Conservation (phyloP, 2,888 invertebrate species). For the Ryuthela nishihirai region DNA sequence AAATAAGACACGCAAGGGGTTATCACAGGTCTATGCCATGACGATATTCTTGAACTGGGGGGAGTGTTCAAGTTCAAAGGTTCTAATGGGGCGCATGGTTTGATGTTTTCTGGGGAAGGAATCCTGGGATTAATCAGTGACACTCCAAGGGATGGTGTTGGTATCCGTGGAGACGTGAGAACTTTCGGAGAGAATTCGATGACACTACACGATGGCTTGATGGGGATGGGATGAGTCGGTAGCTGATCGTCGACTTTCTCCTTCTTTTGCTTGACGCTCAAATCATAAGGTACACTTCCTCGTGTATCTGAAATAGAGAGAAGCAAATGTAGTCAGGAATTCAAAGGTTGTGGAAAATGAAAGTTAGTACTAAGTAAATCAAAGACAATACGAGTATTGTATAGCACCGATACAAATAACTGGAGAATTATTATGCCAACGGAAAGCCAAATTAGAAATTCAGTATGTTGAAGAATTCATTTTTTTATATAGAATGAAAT, state of each 20-base stretch:
- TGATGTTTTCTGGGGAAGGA: constrained; percentile 12
- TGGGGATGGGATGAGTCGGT: not conserved
- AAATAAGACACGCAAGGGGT: constrained; percentile 4
- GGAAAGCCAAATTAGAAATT: too few species aligned
- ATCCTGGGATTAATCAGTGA: constrained; percentile 7
- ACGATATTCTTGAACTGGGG: not conserved
- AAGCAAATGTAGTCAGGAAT: too few species aligned
- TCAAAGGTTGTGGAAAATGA: too few species aligned
- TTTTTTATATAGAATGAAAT: too few species aligned
- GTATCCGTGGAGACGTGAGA: constrained; percentile 1
- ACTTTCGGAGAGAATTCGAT: constrained; percentile 30
- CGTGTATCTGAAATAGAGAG: constrained; percentile 19
- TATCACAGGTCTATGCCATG: constrained; percentile 16
- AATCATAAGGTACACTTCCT: constrained; percentile 31
- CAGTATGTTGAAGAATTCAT: too few species aligned
- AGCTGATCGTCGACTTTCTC: constrained; percentile 2
- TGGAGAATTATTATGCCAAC: too few species aligned
- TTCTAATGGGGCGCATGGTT: constrained; percentile 13
- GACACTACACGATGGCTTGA: too few species aligned
- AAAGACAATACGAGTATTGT: too few species aligned
- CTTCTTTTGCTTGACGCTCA: constrained; percentile 17
- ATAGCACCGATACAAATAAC: too few species aligned
- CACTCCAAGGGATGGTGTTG: constrained; percentile 6
- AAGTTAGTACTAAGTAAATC: too few species aligned
- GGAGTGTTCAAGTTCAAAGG: constrained; percentile 5